Evolutionary conservation across 1,140 invertebrate genomes (phyloP).

Genomic region (Cyrtorhinus lividipennis): DNA sequence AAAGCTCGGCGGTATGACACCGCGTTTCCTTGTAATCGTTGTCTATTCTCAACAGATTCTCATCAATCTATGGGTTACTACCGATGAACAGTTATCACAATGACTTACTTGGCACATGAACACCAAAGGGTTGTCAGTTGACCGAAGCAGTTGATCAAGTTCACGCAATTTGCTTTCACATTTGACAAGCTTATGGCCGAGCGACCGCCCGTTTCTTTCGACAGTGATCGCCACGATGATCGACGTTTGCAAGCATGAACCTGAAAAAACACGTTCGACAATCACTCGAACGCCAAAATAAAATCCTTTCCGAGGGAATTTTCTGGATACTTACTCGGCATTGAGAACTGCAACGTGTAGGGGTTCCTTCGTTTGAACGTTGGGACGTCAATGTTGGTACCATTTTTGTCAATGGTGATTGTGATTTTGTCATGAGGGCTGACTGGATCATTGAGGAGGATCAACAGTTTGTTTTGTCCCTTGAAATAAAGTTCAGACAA

Average conservation of each 20-base stretch:
- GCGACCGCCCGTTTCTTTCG: conserved; percentile 55
- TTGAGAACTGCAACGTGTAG: conserved; percentile 62
- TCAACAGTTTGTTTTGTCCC: conserved; percentile 69
- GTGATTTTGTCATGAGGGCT: conserved; percentile 54
- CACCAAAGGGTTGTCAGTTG: conserved; percentile 61
- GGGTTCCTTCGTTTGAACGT: conserved; percentile 63
- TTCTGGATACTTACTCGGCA: conserved; percentile 47
- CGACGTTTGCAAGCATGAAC: conserved; percentile 62
- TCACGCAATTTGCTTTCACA: conserved; percentile 69
- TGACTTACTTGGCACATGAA: conserved; percentile 65
- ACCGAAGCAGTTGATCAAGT: conserved; percentile 60
- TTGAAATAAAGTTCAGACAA: conserved; percentile 33
- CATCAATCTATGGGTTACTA: too few species aligned
- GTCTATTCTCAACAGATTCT: too few species aligned
- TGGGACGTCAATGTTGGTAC: conserved; percentile 55
- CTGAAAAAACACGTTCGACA: too few species aligned
- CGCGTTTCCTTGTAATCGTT: too few species aligned
- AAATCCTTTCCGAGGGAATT: too few species aligned
- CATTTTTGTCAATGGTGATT: conserved; percentile 60
- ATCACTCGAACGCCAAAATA: too few species aligned
- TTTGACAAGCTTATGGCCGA: conserved; percentile 65
- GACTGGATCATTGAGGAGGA: conserved; percentile 58
- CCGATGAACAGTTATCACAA: too few species aligned
- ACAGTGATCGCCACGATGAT: conserved; percentile 64
- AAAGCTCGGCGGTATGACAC: too few species aligned